Percentiles rank a stretch among this genome's conserved stretches.
These are phyloP conservation scores for Cyclura pinguis DNA, from an alignment of 2,797 vertebrate genomes.

Conservation along the genomic window DNA sequence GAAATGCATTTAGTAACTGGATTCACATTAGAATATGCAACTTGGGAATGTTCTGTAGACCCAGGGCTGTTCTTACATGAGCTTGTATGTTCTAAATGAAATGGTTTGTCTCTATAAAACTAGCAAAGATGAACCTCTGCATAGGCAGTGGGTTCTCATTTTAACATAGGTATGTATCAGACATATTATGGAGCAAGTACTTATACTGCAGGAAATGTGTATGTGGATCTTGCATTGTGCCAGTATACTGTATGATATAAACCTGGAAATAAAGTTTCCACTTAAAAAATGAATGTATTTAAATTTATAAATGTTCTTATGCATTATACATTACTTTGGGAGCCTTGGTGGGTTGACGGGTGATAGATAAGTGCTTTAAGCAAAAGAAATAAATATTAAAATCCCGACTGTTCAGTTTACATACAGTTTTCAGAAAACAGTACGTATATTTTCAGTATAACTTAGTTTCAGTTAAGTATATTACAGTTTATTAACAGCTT, in stretches of 20 bases:
- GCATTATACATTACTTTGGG: no score
- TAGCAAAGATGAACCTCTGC: no score
- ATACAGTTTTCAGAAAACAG: background rate
- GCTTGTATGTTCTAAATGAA: background rate
- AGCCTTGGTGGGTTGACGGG: no score
- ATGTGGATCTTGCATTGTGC: no score
- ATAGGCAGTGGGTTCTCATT: background rate
- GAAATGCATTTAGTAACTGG: background rate
- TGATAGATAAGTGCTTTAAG: no score
- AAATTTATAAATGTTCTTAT: no score
- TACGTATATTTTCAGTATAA: background rate
- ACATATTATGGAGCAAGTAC: background rate
- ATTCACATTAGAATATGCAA: background rate
- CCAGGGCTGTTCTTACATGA: background rate
- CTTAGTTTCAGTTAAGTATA: background rate
- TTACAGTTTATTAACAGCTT: background rate
- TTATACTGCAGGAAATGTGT: background rate
- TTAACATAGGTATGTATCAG: background rate
- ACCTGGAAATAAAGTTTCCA: background rate
- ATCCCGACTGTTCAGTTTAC: no score
- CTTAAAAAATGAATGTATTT: background rate
- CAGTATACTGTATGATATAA: background rate
- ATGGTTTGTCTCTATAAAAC: conserved; percentile 18
- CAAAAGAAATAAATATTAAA: no score
- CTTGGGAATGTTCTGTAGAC: no score